Percentiles rank a stretch among this genome's conserved stretches.
phyloP scores from a whole-genome alignment of 2,113 vertebrate species.

The Philantomba maxwellii region DNA sequence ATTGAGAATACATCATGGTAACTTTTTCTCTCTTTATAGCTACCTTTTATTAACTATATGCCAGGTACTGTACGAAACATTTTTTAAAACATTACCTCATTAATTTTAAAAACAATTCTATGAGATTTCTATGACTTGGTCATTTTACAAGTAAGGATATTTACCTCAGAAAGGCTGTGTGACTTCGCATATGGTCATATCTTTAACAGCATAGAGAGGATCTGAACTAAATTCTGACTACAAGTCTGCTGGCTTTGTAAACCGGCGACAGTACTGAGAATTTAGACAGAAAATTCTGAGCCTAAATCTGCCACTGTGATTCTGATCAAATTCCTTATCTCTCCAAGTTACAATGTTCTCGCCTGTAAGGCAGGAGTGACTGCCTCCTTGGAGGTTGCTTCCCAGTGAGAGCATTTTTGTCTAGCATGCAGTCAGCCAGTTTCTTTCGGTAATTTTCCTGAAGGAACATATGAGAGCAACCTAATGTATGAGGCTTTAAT shows the following conservation, averaged over 20 bases:
- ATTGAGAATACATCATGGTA: not conserved
- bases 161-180: not conserved
- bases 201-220: not conserved
- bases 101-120: conserved; percentile 13
- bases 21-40: not conserved
- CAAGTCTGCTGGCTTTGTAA: not conserved
- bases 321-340: not conserved
- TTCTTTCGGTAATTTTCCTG: not conserved
- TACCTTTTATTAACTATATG: not conserved
- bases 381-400: not conserved
- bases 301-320: not conserved
- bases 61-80: not conserved
- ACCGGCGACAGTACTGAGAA: not conserved
- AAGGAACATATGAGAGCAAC: not conserved
- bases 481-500: not conserved
- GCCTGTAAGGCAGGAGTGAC: not conserved
- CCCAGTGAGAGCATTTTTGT: not conserved
- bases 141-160: not conserved
- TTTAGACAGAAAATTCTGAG: not conserved
- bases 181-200: not conserved
- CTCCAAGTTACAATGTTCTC: not conserved
- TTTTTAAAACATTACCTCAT: not conserved
- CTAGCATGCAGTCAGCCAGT: not conserved
- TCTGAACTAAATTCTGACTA: not conserved
- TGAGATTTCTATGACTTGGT: not conserved